Conservation (phyloP, 2,113 vertebrate genomes). For the Gobiocypris rarus region DNA sequence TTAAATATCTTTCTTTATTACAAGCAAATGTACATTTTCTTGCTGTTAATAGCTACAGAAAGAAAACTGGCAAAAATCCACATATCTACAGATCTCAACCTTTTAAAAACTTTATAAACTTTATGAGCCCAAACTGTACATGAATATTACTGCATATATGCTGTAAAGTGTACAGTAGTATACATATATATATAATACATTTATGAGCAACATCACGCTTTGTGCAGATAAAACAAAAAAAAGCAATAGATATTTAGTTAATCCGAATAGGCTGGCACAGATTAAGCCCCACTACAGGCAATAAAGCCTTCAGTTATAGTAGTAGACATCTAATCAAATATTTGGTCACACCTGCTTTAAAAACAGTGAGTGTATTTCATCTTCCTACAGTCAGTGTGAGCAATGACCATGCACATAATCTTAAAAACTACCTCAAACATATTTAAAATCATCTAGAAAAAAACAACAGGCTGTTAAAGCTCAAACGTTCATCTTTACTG, state of each 20-base stretch:
- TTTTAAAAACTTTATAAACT: conserved; percentile 82
- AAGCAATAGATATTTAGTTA: conserved; percentile 63
- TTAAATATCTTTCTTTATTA: conserved; percentile 81
- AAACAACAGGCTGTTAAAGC: conserved; percentile 68
- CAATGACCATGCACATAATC: conserved; percentile 48
- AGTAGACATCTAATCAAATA: conserved; percentile 69
- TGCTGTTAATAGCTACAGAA: conserved; percentile 75
- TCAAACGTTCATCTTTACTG: conserved; percentile 40
- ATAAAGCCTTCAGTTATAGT: conserved; percentile 55
- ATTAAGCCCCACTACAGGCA: conserved; percentile 67
- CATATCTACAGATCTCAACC: conserved; percentile 79
- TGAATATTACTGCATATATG: conserved; percentile 66
- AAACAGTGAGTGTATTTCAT: conserved; percentile 59
- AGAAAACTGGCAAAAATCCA: conserved; percentile 75
- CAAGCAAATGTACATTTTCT: conserved; percentile 78
- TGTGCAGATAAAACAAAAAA: conserved; percentile 56
- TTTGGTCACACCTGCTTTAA: conserved; percentile 74
- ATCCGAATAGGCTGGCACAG: conserved; percentile 68
- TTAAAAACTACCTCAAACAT: conserved; percentile 19
- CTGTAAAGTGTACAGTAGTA: conserved; percentile 62
- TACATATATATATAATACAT: conserved; percentile 56
- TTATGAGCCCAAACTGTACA: conserved; percentile 79
- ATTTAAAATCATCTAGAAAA: conserved; percentile 14
- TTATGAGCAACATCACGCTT: conserved; percentile 61
- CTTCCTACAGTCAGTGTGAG: conserved; percentile 46